Evolutionary conservation across 2,888 invertebrate genomes (phyloP), one percentile per base, ranked within the genome.

Genomic region (Branchipolynoe longqiensis): DNA sequence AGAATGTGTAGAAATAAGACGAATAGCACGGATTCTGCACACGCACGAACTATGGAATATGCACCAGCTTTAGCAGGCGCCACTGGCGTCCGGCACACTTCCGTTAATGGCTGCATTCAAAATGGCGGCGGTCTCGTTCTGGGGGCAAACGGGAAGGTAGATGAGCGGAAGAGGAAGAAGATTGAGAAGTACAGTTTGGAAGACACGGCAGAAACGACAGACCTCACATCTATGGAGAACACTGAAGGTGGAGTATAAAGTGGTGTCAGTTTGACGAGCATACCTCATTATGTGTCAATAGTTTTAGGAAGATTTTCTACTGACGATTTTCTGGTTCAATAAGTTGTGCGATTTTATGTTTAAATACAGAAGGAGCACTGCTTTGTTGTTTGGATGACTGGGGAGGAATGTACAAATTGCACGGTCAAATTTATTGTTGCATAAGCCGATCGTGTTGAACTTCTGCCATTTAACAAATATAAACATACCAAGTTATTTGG

Each of bases 181-280:
- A 54, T 25, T 25, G 73, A 73, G n/a, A 22, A 73, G 38, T 73
- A 73, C 41, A 73, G 41, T 22, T 1, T 73, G 6, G 48, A 78
- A 1, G 78, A 28, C 28, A 54, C 25, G 18, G 41, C 78, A 28
- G 78, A 78, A 33, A 48, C 12, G 1, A 25, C 41, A 18, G 78
- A 78, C 54, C 28, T 78, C 18, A 40, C 73, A 4, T 38, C 73
- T 73, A 73, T 73, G 73, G 73, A 73, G 41, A 40, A 38, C n/a
- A 73, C 38, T 18, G 14, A 22, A 73, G 73, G 73, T 73, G 28
- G 18, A n/a, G n/a, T n/a, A n/a, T n/a, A n/a, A n/a, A n/a, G n/a
- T n/a, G n/a, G n/a, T n/a, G n/a, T n/a, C n/a, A n/a, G n/a, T n/a
- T n/a, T n/a, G n/a, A n/a, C n/a, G n/a, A n/a, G n/a, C n/a, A n/a